These are phyloP conservation scores for Himalopsyche tibetana DNA, from an alignment of 2,888 invertebrate genomes.

Conservation along the genomic window DNA sequence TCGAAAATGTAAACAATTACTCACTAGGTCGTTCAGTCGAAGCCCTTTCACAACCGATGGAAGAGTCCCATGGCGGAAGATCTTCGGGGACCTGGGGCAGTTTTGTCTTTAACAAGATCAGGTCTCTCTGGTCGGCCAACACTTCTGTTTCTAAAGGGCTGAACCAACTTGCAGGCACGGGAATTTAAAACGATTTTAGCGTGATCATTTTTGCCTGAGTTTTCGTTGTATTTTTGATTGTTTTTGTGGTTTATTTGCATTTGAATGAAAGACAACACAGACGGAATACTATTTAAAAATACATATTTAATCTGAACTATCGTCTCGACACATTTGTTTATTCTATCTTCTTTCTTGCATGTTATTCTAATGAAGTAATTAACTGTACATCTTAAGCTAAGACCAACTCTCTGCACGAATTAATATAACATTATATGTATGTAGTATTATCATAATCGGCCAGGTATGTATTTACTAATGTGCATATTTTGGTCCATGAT, in stretches of 20 bases:
- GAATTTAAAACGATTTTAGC: conserved; percentile 52
- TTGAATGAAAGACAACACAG: conserved; percentile 28
- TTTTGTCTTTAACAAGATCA: conserved; percentile 91
- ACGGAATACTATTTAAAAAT: too few relatives aligned
- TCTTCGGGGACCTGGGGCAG: conserved; percentile 80
- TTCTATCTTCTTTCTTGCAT: too few relatives aligned
- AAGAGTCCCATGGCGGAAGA: not conserved
- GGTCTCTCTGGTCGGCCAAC: conserved; percentile 90
- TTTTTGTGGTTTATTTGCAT: not conserved
- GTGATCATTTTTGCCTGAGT: conserved; percentile 56
- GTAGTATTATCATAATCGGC: too few relatives aligned
- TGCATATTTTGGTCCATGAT: not conserved
- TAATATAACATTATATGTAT: too few relatives aligned
- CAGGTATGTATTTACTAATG: too few relatives aligned
- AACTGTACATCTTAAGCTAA: too few relatives aligned
- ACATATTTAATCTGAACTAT: too few relatives aligned
- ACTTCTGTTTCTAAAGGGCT: conserved; percentile 86
- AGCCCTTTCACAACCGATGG: conserved; percentile 27
- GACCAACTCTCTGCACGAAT: too few relatives aligned
- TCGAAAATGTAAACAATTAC: not conserved
- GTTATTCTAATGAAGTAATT: too few relatives aligned
- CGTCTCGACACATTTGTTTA: too few relatives aligned
- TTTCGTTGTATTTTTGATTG: conserved; percentile 46
- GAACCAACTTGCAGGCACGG: conserved; percentile 80
- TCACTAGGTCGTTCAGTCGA: conserved; percentile 8